Evolutionary conservation across 1,140 invertebrate species (phyloP).

Genomic region (Trichonephila clavipes): DNA sequence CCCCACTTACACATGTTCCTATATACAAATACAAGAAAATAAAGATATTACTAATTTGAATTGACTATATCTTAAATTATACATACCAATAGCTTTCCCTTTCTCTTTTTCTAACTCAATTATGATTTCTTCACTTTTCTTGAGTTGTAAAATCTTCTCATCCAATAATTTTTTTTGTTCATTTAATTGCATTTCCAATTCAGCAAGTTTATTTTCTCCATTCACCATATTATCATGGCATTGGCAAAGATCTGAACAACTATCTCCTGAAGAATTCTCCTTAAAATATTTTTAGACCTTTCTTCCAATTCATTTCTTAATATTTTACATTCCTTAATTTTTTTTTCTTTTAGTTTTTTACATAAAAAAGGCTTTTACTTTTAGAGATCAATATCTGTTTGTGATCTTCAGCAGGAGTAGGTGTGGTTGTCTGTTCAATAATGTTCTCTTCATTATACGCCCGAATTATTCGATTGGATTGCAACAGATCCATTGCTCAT

Average conservation of each 20-base stretch:
- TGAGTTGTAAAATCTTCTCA: constrained; percentile 67
- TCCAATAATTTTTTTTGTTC: constrained; percentile 56
- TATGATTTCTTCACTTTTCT: constrained; percentile 79
- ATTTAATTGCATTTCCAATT: constrained; percentile 72
- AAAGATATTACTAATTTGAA: no score
- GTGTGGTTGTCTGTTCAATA: background rate
- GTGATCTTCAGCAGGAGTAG: background rate
- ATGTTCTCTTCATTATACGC: background rate
- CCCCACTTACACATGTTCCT: constrained; percentile 1
- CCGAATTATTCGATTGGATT: background rate
- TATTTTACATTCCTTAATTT: constrained; percentile 77
- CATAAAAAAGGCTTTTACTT: constrained; percentile 47
- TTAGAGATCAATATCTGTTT: background rate
- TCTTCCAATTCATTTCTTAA: constrained; percentile 48
- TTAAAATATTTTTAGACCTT: background rate
- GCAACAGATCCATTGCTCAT: background rate
- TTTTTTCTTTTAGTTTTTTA: constrained; percentile 70
- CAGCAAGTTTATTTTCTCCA: constrained; percentile 50
- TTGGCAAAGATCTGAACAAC: background rate
- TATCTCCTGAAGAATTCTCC: background rate
- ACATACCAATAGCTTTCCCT: constrained; percentile 81
- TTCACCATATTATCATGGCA: background rate
- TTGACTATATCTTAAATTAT: background rate
- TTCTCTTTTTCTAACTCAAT: constrained; percentile 82
- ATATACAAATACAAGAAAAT: no score